These are phyloP conservation scores for Trichogramma pretiosum DNA, from an alignment of 1,140 invertebrate species.

Conservation along the genomic window DNA sequence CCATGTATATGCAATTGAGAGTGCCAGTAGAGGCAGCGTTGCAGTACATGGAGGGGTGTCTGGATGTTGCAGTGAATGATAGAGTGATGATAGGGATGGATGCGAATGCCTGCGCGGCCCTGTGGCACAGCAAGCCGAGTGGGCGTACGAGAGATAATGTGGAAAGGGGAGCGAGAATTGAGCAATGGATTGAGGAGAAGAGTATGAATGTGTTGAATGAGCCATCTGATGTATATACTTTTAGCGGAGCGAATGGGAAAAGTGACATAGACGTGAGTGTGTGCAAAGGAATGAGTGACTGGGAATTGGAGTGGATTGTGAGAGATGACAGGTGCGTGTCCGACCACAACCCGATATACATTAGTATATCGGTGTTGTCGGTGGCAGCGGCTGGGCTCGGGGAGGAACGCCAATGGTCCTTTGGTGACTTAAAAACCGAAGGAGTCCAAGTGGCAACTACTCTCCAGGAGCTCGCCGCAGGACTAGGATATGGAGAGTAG, in stretches of 20 bases:
- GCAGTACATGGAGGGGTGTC: slow-evolving; percentile 18
- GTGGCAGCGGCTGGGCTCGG: neutral
- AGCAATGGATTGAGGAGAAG: neutral
- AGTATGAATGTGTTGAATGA: slow-evolving; percentile 15
- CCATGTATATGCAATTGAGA: slow-evolving; percentile 7
- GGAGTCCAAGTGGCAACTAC: neutral
- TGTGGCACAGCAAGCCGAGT: slow-evolving; percentile 13
- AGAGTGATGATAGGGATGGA: no score
- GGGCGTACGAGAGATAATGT: no score
- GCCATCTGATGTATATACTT: slow-evolving; percentile 7
- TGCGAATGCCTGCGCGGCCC: no score
- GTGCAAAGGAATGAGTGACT: neutral
- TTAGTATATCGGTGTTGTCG: neutral
- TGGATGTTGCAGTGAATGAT: no score
- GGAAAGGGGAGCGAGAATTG: neutral
- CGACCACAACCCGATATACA: no score
- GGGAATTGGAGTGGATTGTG: neutral
- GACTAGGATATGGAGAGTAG: neutral
- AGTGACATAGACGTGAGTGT: slow-evolving; percentile 17
- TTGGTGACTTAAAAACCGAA: neutral
- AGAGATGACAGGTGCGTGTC: neutral
- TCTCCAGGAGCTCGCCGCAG: neutral
- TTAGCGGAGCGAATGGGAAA: slow-evolving; percentile 6
- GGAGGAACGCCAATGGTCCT: no score
- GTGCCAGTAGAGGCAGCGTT: slow-evolving; percentile 2